Percentiles rank a stretch among this genome's conserved stretches.
These are phyloP conservation scores for Ametastegia equiseti DNA, from an alignment of 2,888 invertebrate genomes.

Conservation along the genomic window DNA sequence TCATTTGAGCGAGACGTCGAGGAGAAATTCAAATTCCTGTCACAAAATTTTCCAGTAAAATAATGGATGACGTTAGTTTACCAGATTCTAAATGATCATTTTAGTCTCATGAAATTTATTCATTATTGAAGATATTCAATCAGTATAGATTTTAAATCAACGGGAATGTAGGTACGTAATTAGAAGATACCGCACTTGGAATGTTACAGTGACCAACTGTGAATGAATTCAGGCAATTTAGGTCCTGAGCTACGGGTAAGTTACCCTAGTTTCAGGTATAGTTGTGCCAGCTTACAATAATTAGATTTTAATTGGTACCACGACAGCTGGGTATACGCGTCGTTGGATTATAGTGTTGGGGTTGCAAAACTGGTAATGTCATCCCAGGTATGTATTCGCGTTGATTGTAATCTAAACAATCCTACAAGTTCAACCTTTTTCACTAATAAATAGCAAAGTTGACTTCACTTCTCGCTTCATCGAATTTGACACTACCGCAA, in stretches of 20 bases:
- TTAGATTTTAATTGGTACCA: conserved; percentile 12
- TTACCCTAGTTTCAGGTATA: background rate
- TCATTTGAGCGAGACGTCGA: no score
- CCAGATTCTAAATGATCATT: no score
- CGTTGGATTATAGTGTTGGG: background rate
- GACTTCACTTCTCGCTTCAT: background rate
- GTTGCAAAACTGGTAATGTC: background rate
- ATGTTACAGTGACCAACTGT: background rate
- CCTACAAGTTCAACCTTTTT: background rate
- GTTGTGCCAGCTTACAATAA: background rate
- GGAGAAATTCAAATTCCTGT: no score
- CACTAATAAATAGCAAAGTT: background rate
- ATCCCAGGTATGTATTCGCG: background rate
- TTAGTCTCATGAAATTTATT: background rate
- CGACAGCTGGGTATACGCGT: background rate
- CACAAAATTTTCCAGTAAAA: no score
- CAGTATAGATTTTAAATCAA: background rate
- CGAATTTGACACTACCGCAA: no score
- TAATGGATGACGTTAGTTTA: no score
- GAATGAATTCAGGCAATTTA: background rate
- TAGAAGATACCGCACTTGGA: background rate
- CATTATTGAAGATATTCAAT: background rate
- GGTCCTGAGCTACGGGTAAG: background rate
- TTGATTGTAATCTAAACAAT: background rate
- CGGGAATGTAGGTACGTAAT: background rate